Base-by-base conservation (phyloP, 2,113 vertebrate genomes). In the Plecturocebus donacophilus region DNA sequence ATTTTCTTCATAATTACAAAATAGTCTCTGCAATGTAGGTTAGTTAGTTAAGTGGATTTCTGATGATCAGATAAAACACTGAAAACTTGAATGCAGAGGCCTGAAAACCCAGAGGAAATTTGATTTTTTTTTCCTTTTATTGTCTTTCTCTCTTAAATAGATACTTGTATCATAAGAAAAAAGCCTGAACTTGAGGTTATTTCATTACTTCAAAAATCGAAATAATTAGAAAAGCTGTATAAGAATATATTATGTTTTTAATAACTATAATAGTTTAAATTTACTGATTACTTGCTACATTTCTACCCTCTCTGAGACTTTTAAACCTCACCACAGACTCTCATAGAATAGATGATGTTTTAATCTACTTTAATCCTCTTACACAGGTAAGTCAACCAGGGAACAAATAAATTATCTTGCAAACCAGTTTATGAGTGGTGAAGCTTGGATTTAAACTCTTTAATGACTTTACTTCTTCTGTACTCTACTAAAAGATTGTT, bases 1-100 rank as follows among this genome's bases (percentile, higher is more conserved):
- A 83, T 83, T 95, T 93, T 16, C 32, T 93, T 91, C n/a, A 45
- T 89, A 81, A 94, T 90, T 87, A 84, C 27, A 96, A 92, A 82
- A 54, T 82, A 17, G 76, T 73, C 17, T 91, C 45, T 91, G 66
- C 27, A 82, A 23, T 86, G 4, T 38, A 79, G 8, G 25, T 77
- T n/a, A 85, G 25, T 77, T n/a, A 85, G 17, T 82, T 42, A 71
- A 90, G 45, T 73, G 49, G 49, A 61, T 80, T 94, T 96, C 54
- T 73, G 54, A 87, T 79, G 21, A 81, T 79, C 35, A 96, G n/a
- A 54, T 54, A 93, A 86, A 76, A 38, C 52, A 68, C 32, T 92
- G n/a, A 3, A 47, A 77, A 82, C 87, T 3, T 82, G 6, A 94
- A 52, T 45, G 9, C 2, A 64, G 64, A 90, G 12, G 4, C n/a